Evolutionary conservation across 2,888 invertebrate genomes (phyloP), one percentile per base, ranked within the genome.

Genomic region (Aricia artaxerxes): DNA sequence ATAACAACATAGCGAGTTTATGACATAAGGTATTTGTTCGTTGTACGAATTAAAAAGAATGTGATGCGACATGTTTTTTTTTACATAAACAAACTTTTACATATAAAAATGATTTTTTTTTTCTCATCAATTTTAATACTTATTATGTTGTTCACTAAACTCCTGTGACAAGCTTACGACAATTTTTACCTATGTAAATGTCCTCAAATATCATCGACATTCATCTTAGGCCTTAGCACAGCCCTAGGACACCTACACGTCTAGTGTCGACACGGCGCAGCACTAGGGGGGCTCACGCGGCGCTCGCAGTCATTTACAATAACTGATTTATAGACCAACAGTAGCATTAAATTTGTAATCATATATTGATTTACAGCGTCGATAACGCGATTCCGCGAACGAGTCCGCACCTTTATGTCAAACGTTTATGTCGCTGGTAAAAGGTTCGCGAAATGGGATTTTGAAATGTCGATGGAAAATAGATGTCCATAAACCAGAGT

Each of bases 271-370:
- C 92, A 91, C 87, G 88, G 85, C 90, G 89, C 94, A 91, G 84
- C 93, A 93, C 93, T 93, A 93, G 93, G 93, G 92, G 93, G 92
- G 91, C 93, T 92, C 93, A 92, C 93, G 93, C 93, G 88, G 89
- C 88, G 89, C 90, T 88, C 90, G 93, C 92, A 92, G 88, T 94
- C 92, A 94, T 93, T 94, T 93, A 92, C 93, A 93, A 93, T 92
- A 87, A 85, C 90, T 92, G 94, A 94, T 94, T 94, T 94, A 94
- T 92, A 90, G 90, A 88, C 88, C 92, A 93, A 94, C 94, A 91
- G 94, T 94, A 94, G 94, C 94, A 94, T 94, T 94, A 94, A 94
- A 94, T 94, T 94, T 94, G 94, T 94, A 94, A 94, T 94, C 93
- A 93, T 93, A 93, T 94, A 94, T 94, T 94, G 94, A 94, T 94